Percentiles rank a stretch among this genome's conserved stretches.
Conservation (phyloP, 2,113 vertebrate genomes). For the Catagonus wagneri region DNA sequence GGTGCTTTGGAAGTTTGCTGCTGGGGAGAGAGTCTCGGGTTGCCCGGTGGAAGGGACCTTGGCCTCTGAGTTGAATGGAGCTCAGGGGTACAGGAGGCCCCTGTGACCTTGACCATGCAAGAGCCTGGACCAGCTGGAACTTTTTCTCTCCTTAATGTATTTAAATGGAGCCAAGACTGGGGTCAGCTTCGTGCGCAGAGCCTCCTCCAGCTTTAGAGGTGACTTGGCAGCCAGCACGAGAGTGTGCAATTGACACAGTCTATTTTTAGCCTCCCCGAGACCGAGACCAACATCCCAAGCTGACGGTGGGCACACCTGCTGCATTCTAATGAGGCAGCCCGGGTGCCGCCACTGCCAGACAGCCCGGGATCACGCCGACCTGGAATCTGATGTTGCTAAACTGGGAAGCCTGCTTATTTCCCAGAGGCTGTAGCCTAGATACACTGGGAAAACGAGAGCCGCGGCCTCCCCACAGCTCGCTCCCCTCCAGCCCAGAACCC, state of each 20-base stretch:
- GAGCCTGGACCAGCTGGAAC: background rate
- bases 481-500: background rate
- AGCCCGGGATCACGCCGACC: conserved; percentile 59
- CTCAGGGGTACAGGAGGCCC: background rate
- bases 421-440: conserved; percentile 80
- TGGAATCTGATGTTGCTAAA: conserved; percentile 79
- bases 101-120: background rate
- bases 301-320: conserved; percentile 74
- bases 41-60: background rate
- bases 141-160: conserved; percentile 56
- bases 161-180: conserved; percentile 72
- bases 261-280: conserved; percentile 82
- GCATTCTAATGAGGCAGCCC: conserved; percentile 80
- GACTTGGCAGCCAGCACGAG: conserved; percentile 73
- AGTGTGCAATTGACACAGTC: conserved; percentile 72
- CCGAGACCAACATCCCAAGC: conserved; percentile 81
- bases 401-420: conserved; percentile 78
- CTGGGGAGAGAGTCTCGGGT: background rate
- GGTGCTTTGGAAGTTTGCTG: background rate
- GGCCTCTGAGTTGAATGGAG: background rate
- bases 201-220: conserved; percentile 71
- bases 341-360: conserved; percentile 52
- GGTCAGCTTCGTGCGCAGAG: conserved; percentile 62
- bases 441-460: conserved; percentile 63
- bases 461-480: background rate